Evolutionary conservation across 2,797 vertebrate genomes (phyloP).

Genomic region (Holocentrus rufus): DNA sequence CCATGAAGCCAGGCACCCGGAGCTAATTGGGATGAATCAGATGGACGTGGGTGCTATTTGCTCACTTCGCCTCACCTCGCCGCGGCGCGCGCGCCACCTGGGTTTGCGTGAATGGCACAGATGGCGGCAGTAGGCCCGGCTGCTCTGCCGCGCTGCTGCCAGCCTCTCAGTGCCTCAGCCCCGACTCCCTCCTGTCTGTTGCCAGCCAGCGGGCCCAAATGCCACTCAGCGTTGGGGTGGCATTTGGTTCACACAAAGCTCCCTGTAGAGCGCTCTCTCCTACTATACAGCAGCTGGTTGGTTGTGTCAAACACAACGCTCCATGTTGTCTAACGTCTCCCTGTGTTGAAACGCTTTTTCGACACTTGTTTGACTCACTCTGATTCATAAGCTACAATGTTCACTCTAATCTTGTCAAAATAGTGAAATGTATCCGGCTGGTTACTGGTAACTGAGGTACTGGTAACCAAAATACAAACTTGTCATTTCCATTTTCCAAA

Average conservation of each 20-base stretch:
- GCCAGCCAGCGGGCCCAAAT: conserved; percentile 15
- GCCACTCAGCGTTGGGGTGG: conserved; percentile 34
- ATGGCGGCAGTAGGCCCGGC: conserved; percentile 63
- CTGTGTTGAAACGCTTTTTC: conserved; percentile 5
- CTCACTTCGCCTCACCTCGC: conserved; percentile 29
- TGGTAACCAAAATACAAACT: neutral
- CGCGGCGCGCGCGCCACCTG: conserved; percentile 50
- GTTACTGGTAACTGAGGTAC: too few relatives aligned
- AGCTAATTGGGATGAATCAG: conserved; percentile 63
- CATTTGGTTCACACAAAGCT: conserved; percentile 39
- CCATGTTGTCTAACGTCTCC: neutral
- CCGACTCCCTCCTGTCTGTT: neutral
- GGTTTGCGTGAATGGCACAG: conserved; percentile 67
- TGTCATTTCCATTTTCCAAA: neutral
- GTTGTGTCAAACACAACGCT: conserved; percentile 34
- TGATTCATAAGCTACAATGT: conserved; percentile 4
- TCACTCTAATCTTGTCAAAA: neutral
- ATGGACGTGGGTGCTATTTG: conserved; percentile 40
- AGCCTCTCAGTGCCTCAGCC: conserved; percentile 15
- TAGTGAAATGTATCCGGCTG: too few relatives aligned
- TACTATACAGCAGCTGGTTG: conserved; percentile 37
- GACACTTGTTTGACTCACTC: conserved; percentile 2
- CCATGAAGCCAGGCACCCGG: conserved; percentile 34
- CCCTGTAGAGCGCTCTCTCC: conserved; percentile 30
- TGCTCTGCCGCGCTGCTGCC: conserved; percentile 52